These are phyloP conservation scores for Dynastes tityus DNA, from an alignment of 2,888 invertebrate species.

Conservation along the genomic window DNA sequence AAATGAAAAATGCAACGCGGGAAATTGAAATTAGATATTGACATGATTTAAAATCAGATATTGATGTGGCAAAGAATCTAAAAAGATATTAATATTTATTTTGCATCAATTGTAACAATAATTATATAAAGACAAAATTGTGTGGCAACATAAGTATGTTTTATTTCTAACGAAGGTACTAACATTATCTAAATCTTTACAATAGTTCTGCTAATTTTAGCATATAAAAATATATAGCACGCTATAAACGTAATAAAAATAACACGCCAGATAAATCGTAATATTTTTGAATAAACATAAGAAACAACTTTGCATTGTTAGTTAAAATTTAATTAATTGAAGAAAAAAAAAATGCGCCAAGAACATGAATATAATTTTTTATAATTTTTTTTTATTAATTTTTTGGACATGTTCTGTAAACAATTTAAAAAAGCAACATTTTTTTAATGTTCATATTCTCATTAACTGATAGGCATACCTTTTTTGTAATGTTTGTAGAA, in stretches of 20 bases:
- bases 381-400: too few species aligned
- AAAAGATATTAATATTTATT: too few species aligned
- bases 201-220: neutral
- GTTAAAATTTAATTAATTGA: neutral
- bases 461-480: neutral
- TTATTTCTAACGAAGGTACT: neutral
- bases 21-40: neutral
- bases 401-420: neutral
- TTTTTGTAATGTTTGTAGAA: conserved; percentile 4
- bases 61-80: too few species aligned
- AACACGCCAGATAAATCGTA: too few species aligned
- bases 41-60: too few species aligned
- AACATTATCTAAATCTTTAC: neutral
- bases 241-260: too few species aligned
- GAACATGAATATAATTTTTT: neutral
- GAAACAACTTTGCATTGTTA: too few species aligned
- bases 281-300: too few species aligned
- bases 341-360: neutral
- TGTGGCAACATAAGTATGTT: neutral
- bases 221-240: neutral
- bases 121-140: neutral
- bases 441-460: neutral
- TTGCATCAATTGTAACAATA: neutral
- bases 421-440: neutral
- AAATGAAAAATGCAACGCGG: neutral